Evolutionary conservation across 2,797 vertebrate species (phyloP).

Genomic region (Falco naumanni): DNA sequence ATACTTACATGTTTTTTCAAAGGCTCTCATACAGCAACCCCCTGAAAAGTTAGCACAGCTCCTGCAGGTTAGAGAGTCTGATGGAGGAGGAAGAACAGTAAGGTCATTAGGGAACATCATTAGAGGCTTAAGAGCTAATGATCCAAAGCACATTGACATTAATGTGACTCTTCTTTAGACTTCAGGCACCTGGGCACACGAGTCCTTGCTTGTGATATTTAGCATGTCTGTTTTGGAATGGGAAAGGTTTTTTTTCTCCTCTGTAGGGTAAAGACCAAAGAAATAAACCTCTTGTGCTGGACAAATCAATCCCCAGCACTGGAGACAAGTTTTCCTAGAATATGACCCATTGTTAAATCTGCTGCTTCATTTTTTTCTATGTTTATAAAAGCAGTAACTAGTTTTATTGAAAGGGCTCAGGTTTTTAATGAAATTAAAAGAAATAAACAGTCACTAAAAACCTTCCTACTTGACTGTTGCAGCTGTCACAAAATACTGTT

Average conservation of each 20-base stretch:
- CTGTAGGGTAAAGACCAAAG: background rate
- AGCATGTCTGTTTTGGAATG: background rate
- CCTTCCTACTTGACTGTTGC: background rate
- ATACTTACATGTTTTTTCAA: background rate
- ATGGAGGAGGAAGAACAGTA: conserved; percentile 38
- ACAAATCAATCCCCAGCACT: background rate
- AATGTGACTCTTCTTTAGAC: conserved; percentile 42
- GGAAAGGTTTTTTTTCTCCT: background rate
- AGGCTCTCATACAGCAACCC: background rate
- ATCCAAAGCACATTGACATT: conserved; percentile 60
- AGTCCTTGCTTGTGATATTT: background rate
- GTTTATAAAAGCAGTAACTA: background rate
- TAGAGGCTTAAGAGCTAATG: conserved; percentile 67
- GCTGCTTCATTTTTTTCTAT: background rate
- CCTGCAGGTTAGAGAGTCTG: conserved; percentile 24
- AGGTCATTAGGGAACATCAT: conserved; percentile 47
- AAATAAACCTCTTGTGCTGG: background rate
- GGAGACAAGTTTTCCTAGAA: background rate
- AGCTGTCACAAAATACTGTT: background rate
- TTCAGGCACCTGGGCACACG: background rate
- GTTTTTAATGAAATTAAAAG: background rate
- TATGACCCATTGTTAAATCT: background rate
- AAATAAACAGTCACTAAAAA: background rate
- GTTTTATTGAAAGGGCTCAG: background rate
- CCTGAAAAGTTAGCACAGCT: conserved; percentile 31